Evolutionary conservation across 2,113 vertebrate genomes (phyloP), one percentile per base, ranked within the genome.

Genomic region (Erythrocercus mccallii): DNA sequence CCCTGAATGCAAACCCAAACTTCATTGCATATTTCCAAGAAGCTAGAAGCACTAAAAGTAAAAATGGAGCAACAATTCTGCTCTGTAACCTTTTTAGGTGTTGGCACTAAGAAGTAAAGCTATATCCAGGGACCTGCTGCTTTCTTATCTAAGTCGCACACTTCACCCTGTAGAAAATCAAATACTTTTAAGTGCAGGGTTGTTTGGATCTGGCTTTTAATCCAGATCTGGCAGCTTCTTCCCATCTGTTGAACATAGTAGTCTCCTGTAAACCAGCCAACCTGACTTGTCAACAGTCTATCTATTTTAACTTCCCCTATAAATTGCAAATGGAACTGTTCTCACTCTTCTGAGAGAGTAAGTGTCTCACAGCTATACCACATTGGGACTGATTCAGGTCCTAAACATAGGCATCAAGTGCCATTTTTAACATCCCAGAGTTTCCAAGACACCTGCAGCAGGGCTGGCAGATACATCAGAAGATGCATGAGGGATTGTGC

Each of bases 281-380:
- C 72, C 48, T 92, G 86, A 93, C 90, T 96, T 95, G 92, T 93
- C 92, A 94, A 71, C 88, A 93, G 85, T 45, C 0, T 1, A 74
- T 90, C 90, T 96, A 92, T 96, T 96, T 93, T 96, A 96, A 94
- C 82, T 94, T 93, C 38, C 65, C 85, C 56, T 88, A 92, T 84
- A 95, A 90, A 96, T 88, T 90, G 90, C 82, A 88, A 88, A 93
- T 50, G 27, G 56, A 96, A 74, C 77, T 88, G 77, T 93, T 96
- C 88, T 96, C 76, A 57, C 88, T 90, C 90, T 71, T 74, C 40
- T 65, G 33, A 81, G 28, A 81, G 70, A 76, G 58, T 68, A 58
- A 89, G 61, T 1, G 48, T 95, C 88, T 94, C 80, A 86, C 76
- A 84, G 86, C 53, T 92, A 78, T 27, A 37, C 38, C 76, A 88